A percentile compares a stretch with the other conserved stretches of the same genome.
Conservation (phyloP, 2,888 invertebrate genomes). For the Silvanus unidentatus region DNA sequence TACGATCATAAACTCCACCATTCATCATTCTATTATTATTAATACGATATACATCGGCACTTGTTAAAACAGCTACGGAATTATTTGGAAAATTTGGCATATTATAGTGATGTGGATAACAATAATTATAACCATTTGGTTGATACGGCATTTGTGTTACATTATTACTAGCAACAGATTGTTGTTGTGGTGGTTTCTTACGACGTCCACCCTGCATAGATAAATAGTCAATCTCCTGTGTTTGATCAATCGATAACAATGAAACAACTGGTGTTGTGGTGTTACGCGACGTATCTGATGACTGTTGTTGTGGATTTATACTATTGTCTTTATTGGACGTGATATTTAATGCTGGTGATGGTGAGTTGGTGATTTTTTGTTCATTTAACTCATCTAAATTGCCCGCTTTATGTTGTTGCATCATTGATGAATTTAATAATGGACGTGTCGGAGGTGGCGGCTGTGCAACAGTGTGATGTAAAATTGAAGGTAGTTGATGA, state of each 20-base stretch:
- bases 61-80: too few relatives aligned
- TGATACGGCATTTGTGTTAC: too few relatives aligned
- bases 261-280: conserved; percentile 43
- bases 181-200: conserved; percentile 20
- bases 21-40: not conserved
- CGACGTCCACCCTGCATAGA: conserved; percentile 44
- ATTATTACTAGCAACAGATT: not conserved
- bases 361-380: conserved; percentile 1
- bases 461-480: too few relatives aligned
- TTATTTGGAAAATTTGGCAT: too few relatives aligned
- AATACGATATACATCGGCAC: too few relatives aligned
- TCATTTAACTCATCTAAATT: not conserved
- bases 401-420: conserved; percentile 2
- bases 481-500: conserved; percentile 10
- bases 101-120: too few relatives aligned
- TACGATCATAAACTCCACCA: not conserved
- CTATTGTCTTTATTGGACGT: conserved; percentile 4
- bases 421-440: not conserved
- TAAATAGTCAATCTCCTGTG: conserved; percentile 41
- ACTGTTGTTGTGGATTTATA: conserved; percentile 7
- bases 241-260: conserved; percentile 39
- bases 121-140: too few relatives aligned
- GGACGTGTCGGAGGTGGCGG: conserved; percentile 6
- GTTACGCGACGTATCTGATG: conserved; percentile 25
- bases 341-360: conserved; percentile 8